Percentiles rank a stretch among this genome's conserved stretches.
Evolutionary conservation across 2,797 vertebrate genomes (phyloP).

Genomic region (Parotocinclus haroldoi): DNA sequence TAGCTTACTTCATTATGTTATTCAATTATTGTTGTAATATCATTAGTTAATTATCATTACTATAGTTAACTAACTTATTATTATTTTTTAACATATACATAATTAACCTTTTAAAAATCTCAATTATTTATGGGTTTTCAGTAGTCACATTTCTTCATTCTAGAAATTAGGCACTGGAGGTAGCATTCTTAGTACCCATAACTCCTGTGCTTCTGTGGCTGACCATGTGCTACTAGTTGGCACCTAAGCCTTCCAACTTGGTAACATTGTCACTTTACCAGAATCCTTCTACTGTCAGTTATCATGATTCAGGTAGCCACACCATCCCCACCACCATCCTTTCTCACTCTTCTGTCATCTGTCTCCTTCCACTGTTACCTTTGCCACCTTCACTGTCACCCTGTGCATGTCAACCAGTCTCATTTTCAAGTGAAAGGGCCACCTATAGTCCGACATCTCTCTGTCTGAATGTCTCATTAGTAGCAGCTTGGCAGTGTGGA

Average conservation of each 20-base stretch:
- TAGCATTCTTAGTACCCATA: too few species aligned
- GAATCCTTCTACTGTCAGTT: conserved; percentile 73
- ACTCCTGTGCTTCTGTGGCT: conserved; percentile 8
- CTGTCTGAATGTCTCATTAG: conserved; percentile 78
- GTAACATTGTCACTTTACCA: conserved; percentile 57
- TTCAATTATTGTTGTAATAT: too few species aligned
- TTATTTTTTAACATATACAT: too few species aligned
- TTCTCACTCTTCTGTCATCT: conserved; percentile 44
- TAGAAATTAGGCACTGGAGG: too few species aligned
- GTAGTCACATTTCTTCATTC: too few species aligned
- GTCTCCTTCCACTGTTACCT: conserved; percentile 52
- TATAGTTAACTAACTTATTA: too few species aligned
- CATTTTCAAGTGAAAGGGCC: conserved; percentile 76
- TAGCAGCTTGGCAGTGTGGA: conserved; percentile 71
- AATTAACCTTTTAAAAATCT: too few species aligned
- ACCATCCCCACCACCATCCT: conserved; percentile 37
- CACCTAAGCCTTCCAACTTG: conserved; percentile 4
- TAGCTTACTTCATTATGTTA: too few species aligned
- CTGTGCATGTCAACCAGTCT: conserved; percentile 62
- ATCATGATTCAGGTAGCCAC: conserved; percentile 66
- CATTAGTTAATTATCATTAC: too few species aligned
- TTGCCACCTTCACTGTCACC: conserved; percentile 48
- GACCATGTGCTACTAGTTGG: conserved; percentile 33
- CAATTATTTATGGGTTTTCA: too few species aligned
- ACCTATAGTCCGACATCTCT: conserved; percentile 70